Evolutionary conservation across 1,140 invertebrate species (phyloP), one percentile per base, ranked within the genome.

Genomic region (Bicyclus anynana): DNA sequence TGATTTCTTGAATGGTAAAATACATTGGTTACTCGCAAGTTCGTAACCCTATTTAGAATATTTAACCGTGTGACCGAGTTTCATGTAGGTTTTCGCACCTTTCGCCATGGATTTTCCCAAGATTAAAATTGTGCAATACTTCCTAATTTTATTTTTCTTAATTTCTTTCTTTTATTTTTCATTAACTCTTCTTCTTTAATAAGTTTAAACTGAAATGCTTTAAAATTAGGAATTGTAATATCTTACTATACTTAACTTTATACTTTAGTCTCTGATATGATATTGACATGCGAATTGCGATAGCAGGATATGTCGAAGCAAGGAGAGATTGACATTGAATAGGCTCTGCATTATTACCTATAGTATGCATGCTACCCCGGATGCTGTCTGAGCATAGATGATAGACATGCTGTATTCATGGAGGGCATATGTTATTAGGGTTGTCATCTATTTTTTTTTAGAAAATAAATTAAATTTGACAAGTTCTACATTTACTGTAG

Each of bases 311-410:
- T 9, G 33, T 42, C 14, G 37, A 44, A 13, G 37, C 37, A 35
- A 51, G 49, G 38, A 51, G 16, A 33, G 52, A 64, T 55, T 59
- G 62, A 64, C 56, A 54, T 48, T 20, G 52, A 59, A 64, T 59
- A 64, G 62, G 62, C 62, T 56, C 59, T 46, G 52, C 49, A 63
- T 54, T 54, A 33, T 5, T 40, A 14, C 17, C 37, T 40, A 16
- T 17, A 40, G 9, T 14, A 12, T 40, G 23, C 7, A 23, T 23
- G 2, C 23, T 17, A 40, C 3, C 16, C 33, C 37, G 37, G 37
- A 40, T 40, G 37, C 37, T 40, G 37, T 40, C 13, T 12, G 6
- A 17, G 16, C 16, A 5, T 14, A 40, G 37, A 40, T 17, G 37
- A 40, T 40, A 17, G 3, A 33, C 9, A 12, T 33, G 29, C 9